Evolutionary conservation across 2,113 vertebrate species (phyloP), one percentile per base, ranked within the genome.

Genomic region (Cariama cristata): DNA sequence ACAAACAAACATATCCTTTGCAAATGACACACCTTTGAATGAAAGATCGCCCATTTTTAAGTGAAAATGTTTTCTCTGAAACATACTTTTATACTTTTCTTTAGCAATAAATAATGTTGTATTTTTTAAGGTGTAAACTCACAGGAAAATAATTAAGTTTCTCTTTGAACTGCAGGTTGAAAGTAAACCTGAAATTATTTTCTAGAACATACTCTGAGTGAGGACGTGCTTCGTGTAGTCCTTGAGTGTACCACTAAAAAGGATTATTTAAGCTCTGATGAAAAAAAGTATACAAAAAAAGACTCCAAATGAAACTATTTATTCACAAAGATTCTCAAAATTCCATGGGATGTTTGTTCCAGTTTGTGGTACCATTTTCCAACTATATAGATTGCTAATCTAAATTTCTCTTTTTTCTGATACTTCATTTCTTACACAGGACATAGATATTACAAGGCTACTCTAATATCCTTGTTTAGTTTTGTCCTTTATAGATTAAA

Each of bases 271-370:
- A 88, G 2, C 9, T 44, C 7, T 60, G 40, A 60, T 45, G 11
- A 47, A 82, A 81, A 85, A 23, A 2, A 42, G 3, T 19, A 56
- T 2, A 35, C 10, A 7, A 47, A 38, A 66, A 49, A 19, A 2
- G 2, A 7, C 32, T 73, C 16, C 4, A 47, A 66, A n/a, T 15
- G 12, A 79, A 71, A 38, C 6, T 35, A 7, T 26, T 83, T 79
- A 62, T 42, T 71, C 23, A 44, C 7, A 66, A 49, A 44, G 4
- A 42, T 35, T 90, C 44, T 27, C 23, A 62, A 24, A 76, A 44
- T 92, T 67, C 13, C 11, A 35, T 55, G 0, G 0, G 3, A 22
- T 67, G 8, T 14, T 71, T 79, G 8, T 40, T 76, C 21, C 15
- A 72, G 8, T 49, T 33, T 71, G 9, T 53, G 8, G 6, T n/a